These are phyloP conservation scores for Anas flavirostris DNA, from an alignment of 2,797 vertebrate species.

Conservation along the genomic window DNA sequence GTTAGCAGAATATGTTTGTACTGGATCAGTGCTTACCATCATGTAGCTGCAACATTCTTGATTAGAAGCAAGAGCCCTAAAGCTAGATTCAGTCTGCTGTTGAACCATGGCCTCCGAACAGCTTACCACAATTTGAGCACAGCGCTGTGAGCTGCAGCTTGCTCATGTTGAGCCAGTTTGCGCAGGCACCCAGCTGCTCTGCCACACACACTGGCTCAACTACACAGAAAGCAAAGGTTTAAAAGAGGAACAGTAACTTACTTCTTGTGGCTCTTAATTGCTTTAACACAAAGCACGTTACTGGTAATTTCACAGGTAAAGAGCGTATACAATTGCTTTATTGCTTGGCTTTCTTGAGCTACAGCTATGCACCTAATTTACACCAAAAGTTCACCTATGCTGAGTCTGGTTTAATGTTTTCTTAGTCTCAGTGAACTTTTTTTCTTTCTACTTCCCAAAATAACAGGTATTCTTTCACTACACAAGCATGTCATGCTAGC, in stretches of 20 bases:
- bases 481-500: not conserved
- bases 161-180: not conserved
- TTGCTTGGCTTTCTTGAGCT: not conserved
- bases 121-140: accelerated
- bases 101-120: not conserved
- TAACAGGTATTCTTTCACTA: not conserved
- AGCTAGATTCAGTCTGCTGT: not conserved
- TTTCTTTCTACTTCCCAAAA: not conserved
- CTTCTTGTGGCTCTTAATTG: not conserved
- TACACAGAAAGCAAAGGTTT: not conserved
- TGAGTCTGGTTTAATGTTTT: too few relatives aligned
- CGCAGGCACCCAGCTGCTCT: not conserved
- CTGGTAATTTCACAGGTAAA: not conserved
- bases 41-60: not conserved
- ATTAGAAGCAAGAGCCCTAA: not conserved
- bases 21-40: not conserved
- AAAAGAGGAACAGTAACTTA: not conserved
- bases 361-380: not conserved
- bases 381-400: not conserved
- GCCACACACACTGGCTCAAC: not conserved
- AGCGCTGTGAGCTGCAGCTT: accelerated
- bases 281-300: not conserved
- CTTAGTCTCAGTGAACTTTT: not conserved
- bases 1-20: conserved; percentile 20
- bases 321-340: not conserved